Conservation (phyloP, 2,797 vertebrate genomes). For the Onychomys leucogaster region DNA sequence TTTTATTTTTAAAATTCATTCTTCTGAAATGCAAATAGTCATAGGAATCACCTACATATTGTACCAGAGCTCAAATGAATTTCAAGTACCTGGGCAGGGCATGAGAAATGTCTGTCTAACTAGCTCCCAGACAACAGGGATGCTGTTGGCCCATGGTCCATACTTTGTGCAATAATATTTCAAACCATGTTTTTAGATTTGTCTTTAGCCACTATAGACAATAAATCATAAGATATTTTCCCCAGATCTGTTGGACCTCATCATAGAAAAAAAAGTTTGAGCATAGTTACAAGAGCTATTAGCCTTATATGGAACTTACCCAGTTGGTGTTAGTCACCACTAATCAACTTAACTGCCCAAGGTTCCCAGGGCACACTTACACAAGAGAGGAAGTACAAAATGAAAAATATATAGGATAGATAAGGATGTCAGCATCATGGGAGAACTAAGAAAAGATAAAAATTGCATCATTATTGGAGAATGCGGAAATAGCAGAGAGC, state of each 20-base stretch:
- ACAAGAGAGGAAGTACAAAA: conserved; percentile 53
- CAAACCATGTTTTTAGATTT: conserved; percentile 39
- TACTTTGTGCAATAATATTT: conserved; percentile 15
- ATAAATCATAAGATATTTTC: conserved; percentile 43
- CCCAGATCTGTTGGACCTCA: conserved; percentile 45
- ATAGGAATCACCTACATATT: background rate
- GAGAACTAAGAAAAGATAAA: conserved; percentile 66
- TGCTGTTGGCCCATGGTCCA: background rate
- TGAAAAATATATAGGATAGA: conserved; percentile 74
- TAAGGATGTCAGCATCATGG: conserved; percentile 70
- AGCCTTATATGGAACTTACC: background rate
- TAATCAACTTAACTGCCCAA: conserved; percentile 62
- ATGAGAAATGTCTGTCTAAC: background rate
- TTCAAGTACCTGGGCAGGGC: background rate
- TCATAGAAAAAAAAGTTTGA: background rate
- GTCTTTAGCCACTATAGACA: background rate
- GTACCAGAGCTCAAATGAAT: background rate
- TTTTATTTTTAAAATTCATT: conserved; percentile 18
- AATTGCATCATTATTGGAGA: conserved; percentile 67
- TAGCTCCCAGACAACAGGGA: background rate
- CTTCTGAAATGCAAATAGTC: conserved; percentile 30
- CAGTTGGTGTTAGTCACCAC: conserved; percentile 64
- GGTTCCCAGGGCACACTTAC: conserved; percentile 63
- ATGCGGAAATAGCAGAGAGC: conserved; percentile 56
- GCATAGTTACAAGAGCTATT: background rate